Evolutionary conservation across 2,113 vertebrate species (phyloP), one percentile per base, ranked within the genome.

Genomic region (Cyanoliseus patagonus): DNA sequence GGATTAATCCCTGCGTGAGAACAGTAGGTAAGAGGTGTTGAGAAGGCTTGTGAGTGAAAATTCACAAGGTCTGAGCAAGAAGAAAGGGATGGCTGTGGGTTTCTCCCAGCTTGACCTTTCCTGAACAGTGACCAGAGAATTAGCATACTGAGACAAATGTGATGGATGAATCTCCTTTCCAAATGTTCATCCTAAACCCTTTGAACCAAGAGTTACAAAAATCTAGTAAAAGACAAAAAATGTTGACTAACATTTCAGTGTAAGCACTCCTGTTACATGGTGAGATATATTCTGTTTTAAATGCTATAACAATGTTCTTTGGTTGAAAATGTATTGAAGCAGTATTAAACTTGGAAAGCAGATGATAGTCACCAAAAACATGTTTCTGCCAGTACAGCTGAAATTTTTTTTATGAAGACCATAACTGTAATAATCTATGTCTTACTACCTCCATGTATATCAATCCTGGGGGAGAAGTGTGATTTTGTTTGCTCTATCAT

Each of bases 231-330:
- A 51, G 25, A 4, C 14, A 22, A 20, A 17, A 74, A 16, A 1
- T 18, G 16, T 51, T 81, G n/a, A 28, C 24, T 59, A 39, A 46
- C 3, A 13, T 69, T 74, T 83, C 46, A 55, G 11, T 51, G 46
- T 67, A 59, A 86, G 30, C 13, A 17, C 2, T 80, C 17, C 22
- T 44, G 11, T 41, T 66, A 17, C 2, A 1, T 28, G 0, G 1
- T 83, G 53, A 57, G 5, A 11, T 79, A 49, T 62, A 46, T 53
- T 76, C 37, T 88, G 10, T 25, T 86, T 86, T 31, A 72, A 83
- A n/a, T 72, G 41, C 39, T 59, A 0, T 49, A 24, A 46, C 3
- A 7, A 5, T 57, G 19, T 68, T 69, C 35, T 82, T 73, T 68
- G 31, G 18, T 33, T 57, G 25, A 39, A 63, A 41, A 69, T 62